Percentiles rank a stretch among this genome's conserved stretches.
phyloP scores from a whole-genome alignment of 2,888 invertebrate genomes.

The Pseudococcus jackbeardsleyi region DNA sequence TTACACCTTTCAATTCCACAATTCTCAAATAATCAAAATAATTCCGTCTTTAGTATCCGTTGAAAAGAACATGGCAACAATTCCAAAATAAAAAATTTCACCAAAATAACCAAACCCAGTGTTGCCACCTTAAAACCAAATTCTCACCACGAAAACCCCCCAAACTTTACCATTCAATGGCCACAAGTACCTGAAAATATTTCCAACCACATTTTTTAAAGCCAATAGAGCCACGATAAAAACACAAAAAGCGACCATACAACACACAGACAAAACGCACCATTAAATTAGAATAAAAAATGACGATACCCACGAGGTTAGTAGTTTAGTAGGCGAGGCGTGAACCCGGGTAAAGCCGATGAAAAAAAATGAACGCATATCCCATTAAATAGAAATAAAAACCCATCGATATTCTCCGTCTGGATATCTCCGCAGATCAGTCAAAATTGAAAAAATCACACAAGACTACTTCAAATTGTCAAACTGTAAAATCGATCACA shows the following conservation, averaged over 20 bases:
- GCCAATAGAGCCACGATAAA: background rate
- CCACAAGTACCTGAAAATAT: background rate
- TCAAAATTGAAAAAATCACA: too few relatives aligned
- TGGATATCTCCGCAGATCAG: too few relatives aligned
- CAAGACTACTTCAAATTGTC: background rate
- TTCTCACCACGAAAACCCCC: background rate
- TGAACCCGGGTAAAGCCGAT: background rate
- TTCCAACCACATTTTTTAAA: background rate
- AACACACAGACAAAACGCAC: constrained; percentile 18
- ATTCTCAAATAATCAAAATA: too few relatives aligned
- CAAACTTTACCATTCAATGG: background rate
- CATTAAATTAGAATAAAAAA: background rate
- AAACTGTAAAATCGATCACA: background rate
- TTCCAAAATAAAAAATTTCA: background rate
- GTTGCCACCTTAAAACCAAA: background rate
- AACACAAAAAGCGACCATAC: constrained; percentile 28
- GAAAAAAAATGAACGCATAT: background rate
- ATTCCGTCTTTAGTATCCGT: too few relatives aligned
- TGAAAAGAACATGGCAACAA: background rate
- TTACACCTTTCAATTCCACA: background rate
- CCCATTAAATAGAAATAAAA: background rate
- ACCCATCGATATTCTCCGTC: background rate
- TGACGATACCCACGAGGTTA: background rate
- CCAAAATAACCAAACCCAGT: background rate
- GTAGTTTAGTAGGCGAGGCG: background rate